phyloP scores from a whole-genome alignment of 2,888 invertebrate genomes.

The Pristionchus maxplancki region DNA sequence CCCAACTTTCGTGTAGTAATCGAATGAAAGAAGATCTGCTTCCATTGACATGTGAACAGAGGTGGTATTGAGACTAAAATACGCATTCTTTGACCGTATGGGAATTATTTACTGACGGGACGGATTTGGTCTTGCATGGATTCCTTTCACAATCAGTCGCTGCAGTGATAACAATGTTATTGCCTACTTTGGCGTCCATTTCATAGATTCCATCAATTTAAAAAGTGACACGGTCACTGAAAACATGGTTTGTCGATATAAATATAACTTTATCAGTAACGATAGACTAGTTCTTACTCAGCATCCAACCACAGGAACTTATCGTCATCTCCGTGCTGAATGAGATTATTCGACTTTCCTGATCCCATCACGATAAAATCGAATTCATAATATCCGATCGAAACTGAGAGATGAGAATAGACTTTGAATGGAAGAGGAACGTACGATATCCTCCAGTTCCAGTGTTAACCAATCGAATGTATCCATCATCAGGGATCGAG shows the following conservation, averaged over 20 bases:
- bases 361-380: not conserved
- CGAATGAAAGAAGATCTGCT: not conserved
- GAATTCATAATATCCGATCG: not conserved
- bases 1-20: not conserved
- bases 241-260: not conserved
- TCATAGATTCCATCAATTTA: not conserved
- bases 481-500: not conserved
- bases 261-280: not conserved
- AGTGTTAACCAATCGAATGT: not conserved
- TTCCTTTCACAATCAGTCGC: not conserved
- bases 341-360: constrained; percentile 1
- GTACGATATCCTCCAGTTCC: constrained; percentile 31
- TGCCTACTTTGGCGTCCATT: not conserved
- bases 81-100: not conserved
- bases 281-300: not conserved
- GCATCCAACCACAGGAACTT: constrained; percentile 13
- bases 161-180: not conserved
- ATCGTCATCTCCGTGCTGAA: constrained; percentile 3
- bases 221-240: not conserved
- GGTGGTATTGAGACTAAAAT: not conserved
- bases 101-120: not conserved
- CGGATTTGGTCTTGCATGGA: not conserved
- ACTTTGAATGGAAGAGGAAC: no score
- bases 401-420: not conserved
- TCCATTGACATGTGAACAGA: not conserved